Evolutionary conservation across 2,797 vertebrate genomes (phyloP).

Genomic region (Mycteria americana): DNA sequence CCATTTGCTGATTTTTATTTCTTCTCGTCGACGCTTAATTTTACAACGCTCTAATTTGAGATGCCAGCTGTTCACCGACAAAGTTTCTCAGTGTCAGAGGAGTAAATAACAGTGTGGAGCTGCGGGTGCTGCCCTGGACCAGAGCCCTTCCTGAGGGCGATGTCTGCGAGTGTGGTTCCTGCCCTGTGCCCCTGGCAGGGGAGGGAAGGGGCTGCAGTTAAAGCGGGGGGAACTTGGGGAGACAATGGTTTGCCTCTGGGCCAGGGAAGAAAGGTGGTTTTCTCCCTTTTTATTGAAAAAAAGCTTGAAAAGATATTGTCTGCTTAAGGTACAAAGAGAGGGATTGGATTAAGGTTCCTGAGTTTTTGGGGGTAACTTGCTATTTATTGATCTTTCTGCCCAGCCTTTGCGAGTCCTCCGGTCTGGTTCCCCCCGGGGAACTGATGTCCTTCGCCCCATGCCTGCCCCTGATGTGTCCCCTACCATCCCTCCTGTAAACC

Average conservation of each 20-base stretch:
- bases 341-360: neutral
- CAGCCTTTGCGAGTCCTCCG: neutral
- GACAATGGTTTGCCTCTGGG: neutral
- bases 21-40: slow-evolving; percentile 61
- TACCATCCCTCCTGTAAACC: too few species aligned
- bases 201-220: neutral
- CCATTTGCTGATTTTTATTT: slow-evolving; percentile 73
- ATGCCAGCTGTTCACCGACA: slow-evolving; percentile 71
- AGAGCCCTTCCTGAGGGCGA: neutral
- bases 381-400: neutral
- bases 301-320: neutral
- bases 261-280: fast-evolving
- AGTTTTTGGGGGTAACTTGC: neutral
- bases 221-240: neutral
- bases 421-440: neutral
- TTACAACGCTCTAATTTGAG: slow-evolving; percentile 69
- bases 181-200: neutral
- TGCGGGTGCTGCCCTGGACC: neutral
- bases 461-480: neutral
- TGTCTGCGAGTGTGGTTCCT: neutral
- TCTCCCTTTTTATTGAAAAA: neutral
- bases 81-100: slow-evolving; percentile 48
- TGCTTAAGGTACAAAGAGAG: neutral
- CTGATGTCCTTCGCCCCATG: neutral
- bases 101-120: neutral